A percentile compares a stretch with the other conserved stretches of the same genome.
Conservation (phyloP, 2,888 invertebrate genomes). For the Nineta flava region DNA sequence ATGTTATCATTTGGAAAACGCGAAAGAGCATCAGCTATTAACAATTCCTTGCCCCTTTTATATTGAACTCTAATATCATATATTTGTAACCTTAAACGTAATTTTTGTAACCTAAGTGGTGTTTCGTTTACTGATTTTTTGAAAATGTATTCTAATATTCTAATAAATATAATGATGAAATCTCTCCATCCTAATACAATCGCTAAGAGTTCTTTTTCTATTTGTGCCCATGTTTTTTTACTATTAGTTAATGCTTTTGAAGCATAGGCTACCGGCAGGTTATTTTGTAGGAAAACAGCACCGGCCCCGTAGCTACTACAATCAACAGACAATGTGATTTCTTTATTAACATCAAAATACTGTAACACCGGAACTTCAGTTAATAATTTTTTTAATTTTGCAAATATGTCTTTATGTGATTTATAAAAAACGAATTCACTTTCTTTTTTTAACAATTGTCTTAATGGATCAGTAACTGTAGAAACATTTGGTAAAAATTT, state of each 20-base stretch:
- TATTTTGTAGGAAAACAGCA: background rate
- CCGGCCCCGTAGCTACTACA: background rate
- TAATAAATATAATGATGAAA: background rate
- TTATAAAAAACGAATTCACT: background rate
- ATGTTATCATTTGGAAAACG: background rate
- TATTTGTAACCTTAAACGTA: constrained; percentile 2
- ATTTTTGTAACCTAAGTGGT: constrained; percentile 11
- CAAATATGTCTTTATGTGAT: constrained; percentile 11
- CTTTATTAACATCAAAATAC: constrained; percentile 7
- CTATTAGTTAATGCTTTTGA: constrained; percentile 4
- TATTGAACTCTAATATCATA: background rate
- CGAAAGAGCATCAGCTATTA: background rate
- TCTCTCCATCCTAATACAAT: constrained; percentile 4
- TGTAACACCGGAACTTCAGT: constrained; percentile 6
- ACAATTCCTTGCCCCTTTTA: background rate
- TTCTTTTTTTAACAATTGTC: constrained; percentile 8
- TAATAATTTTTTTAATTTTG: constrained; percentile 10
- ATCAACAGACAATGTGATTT: constrained; percentile 1
- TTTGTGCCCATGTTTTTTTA: constrained; percentile 4
- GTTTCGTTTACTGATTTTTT: constrained; percentile 7
- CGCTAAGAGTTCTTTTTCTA: constrained; percentile 6
- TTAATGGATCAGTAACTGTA: constrained; percentile 8
- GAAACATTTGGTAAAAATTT: constrained; percentile 10
- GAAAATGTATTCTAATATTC: background rate
- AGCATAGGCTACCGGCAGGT: constrained; percentile 5